Evolutionary conservation across 2,888 invertebrate genomes (phyloP).

Genomic region (Atethmia centrago): DNA sequence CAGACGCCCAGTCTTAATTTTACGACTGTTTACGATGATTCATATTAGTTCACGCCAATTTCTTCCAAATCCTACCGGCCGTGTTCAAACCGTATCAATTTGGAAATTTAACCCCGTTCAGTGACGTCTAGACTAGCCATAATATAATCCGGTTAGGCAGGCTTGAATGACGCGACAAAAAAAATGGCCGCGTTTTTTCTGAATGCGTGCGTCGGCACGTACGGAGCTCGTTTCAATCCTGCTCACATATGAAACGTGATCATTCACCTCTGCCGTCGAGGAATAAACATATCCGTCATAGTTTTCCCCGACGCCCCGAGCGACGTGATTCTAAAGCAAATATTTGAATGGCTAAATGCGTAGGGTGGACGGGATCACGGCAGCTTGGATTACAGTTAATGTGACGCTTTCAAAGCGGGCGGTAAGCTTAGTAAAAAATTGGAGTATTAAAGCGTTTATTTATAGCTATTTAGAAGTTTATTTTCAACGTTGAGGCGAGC

Average conservation of each 20-base stretch:
- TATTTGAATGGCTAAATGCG: constrained; percentile 64
- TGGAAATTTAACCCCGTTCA: constrained; percentile 68
- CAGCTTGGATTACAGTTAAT: constrained; percentile 36
- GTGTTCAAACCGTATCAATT: constrained; percentile 55
- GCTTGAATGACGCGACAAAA: constrained; percentile 70
- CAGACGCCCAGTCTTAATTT: not conserved
- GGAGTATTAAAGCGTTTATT: not conserved
- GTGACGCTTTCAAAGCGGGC: constrained; percentile 7
- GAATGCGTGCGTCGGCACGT: constrained; percentile 82
- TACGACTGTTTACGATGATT: not conserved
- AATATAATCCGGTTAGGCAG: constrained; percentile 77
- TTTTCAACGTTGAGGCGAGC: not conserved
- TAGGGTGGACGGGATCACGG: not conserved
- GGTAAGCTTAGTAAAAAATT: not conserved
- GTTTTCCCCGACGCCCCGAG: constrained; percentile 56
- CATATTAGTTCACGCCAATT: not conserved
- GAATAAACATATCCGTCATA: constrained; percentile 82
- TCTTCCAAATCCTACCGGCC: constrained; percentile 3
- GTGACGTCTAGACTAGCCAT: constrained; percentile 73
- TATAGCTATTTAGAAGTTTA: not conserved
- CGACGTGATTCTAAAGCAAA: constrained; percentile 74
- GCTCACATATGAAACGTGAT: constrained; percentile 85
- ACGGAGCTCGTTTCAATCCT: constrained; percentile 80
- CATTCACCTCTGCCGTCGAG: constrained; percentile 78
- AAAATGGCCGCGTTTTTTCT: constrained; percentile 74